A percentile compares a stretch with the other conserved stretches of the same genome.
Conservation (phyloP, 2,888 invertebrate genomes). For the Zaprionus lineosus region DNA sequence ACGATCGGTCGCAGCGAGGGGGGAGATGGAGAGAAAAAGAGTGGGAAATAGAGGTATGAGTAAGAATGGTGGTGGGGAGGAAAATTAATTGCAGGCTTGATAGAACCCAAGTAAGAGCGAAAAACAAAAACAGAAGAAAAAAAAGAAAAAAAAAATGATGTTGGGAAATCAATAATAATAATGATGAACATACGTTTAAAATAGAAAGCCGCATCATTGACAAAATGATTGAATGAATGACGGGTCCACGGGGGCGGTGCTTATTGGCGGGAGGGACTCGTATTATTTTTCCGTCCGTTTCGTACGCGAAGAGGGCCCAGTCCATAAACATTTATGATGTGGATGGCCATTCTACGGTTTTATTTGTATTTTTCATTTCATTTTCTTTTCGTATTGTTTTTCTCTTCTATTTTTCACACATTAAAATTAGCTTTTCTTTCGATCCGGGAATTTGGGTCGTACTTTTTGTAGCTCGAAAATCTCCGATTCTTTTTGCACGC, state of each 20-base stretch:
- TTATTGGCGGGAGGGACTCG: neutral
- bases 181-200: conserved; percentile 63
- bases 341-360: conserved; percentile 53
- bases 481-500: conserved; percentile 26
- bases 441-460: conserved; percentile 63
- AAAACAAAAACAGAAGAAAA: conserved; percentile 55
- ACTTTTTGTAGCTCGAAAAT: conserved; percentile 2
- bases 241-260: conserved; percentile 24
- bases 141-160: conserved; percentile 57
- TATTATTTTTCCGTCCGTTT: conserved; percentile 10
- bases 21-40: too few relatives aligned
- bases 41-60: neutral
- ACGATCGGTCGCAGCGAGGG: too few relatives aligned
- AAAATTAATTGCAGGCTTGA: conserved; percentile 71
- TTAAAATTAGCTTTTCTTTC: conserved; percentile 44
- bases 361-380: conserved; percentile 42
- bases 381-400: conserved; percentile 9
- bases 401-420: conserved; percentile 61
- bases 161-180: conserved; percentile 77
- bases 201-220: conserved; percentile 69
- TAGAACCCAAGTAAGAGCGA: conserved; percentile 43
- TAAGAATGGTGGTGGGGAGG: conserved; percentile 17
- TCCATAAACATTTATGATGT: conserved; percentile 60
- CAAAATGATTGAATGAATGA: conserved; percentile 76
- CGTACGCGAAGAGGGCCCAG: conserved; percentile 17